phyloP scores from a whole-genome alignment of 2,888 invertebrate genomes.

The Mythimna pallens region DNA sequence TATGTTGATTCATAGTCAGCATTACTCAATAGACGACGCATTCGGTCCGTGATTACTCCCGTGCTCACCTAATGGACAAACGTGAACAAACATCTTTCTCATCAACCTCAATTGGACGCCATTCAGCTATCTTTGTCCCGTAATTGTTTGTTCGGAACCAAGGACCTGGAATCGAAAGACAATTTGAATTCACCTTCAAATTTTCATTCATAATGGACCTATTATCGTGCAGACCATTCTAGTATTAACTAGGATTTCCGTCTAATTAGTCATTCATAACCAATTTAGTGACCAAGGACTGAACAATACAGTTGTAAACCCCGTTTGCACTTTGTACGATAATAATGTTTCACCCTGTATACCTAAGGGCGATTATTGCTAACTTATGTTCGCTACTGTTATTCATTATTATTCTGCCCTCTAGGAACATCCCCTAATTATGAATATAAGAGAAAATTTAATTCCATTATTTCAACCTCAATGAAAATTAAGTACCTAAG shows the following conservation, averaged over 20 bases:
- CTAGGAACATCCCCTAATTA: conserved; percentile 43
- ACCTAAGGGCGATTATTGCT: conserved; percentile 36
- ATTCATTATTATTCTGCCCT: conserved; percentile 41
- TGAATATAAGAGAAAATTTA: conserved; percentile 35
- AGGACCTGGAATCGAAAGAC: conserved; percentile 19
- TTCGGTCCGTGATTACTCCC: conserved; percentile 30
- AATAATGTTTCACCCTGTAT: conserved; percentile 18
- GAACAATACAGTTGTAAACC: conserved; percentile 43
- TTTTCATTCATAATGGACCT: conserved; percentile 29
- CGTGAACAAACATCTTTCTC: conserved; percentile 50
- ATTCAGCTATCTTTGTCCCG: conserved; percentile 29
- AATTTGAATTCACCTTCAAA: conserved; percentile 24
- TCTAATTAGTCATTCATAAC: conserved; percentile 52
- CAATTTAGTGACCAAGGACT: conserved; percentile 43
- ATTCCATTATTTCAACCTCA: conserved; percentile 38
- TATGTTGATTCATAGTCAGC: conserved; percentile 32
- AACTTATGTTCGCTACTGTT: conserved; percentile 30
- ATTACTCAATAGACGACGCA: conserved; percentile 32
- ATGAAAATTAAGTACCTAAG: conserved; percentile 30
- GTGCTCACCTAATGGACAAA: conserved; percentile 24
- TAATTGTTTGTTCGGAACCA: conserved; percentile 39
- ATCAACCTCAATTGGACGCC: conserved; percentile 32
- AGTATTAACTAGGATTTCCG: conserved; percentile 37
- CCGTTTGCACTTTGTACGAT: conserved; percentile 27
- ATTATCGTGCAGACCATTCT: conserved; percentile 44